Evolutionary conservation across 2,113 vertebrate species (phyloP).

Genomic region (Guaruba guarouba): DNA sequence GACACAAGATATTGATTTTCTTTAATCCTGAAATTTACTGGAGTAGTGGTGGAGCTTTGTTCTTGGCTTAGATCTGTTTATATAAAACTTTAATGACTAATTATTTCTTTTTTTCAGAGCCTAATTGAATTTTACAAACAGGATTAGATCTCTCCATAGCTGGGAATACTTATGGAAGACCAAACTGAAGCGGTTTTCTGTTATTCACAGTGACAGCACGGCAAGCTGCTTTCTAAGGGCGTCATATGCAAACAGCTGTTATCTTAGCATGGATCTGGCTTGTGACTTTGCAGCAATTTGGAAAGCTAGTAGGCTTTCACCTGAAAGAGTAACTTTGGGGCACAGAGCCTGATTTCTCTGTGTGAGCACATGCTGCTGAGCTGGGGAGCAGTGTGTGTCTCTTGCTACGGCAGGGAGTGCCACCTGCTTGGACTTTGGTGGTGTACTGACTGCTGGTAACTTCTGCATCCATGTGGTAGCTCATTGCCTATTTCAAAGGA

Average conservation of each 20-base stretch:
- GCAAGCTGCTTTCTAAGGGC: background rate
- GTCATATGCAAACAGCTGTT: background rate
- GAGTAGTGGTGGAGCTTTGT: conserved; percentile 13
- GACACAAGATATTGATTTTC: background rate
- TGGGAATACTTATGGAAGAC: conserved; percentile 6
- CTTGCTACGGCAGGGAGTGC: background rate
- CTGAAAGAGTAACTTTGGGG: background rate
- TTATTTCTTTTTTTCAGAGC: background rate
- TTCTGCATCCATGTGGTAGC: background rate
- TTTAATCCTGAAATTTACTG: background rate
- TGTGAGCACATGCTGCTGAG: background rate
- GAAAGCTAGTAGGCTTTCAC: background rate
- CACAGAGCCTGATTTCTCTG: background rate
- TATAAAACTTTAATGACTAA: conserved; percentile 14
- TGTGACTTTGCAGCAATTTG: background rate
- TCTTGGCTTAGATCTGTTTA: conserved; percentile 49
- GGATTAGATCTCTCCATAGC: conserved; percentile 28
- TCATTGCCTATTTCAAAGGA: background rate
- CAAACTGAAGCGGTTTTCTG: background rate
- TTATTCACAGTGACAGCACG: background rate
- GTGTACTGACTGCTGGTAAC: background rate
- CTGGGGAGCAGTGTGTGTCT: fast-evolving
- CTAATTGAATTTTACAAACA: conserved; percentile 48
- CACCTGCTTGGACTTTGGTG: background rate
- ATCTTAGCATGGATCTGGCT: background rate